Conservation (phyloP, 2,888 invertebrate genomes). For the Drosophila picticornis region DNA sequence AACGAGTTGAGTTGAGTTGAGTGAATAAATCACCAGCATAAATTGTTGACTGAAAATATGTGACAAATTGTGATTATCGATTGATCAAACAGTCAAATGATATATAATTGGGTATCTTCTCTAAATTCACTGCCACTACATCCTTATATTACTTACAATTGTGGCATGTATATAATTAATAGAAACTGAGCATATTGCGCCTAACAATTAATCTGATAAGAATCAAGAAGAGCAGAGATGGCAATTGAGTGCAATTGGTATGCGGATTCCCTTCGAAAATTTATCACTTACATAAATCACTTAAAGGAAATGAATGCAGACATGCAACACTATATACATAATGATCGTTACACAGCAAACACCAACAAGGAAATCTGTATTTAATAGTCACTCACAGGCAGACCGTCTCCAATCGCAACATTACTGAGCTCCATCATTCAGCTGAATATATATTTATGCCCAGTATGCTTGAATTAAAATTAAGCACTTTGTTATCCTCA, state of each 20-base stretch:
- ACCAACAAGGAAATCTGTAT: background rate
- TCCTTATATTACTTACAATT: background rate
- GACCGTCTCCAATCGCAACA: conserved; percentile 49
- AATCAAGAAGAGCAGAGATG: conserved; percentile 16
- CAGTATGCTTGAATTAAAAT: conserved; percentile 29
- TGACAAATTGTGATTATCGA: conserved; percentile 53
- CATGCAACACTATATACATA: background rate
- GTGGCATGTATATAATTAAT: background rate
- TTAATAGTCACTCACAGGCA: conserved; percentile 43
- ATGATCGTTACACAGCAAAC: background rate
- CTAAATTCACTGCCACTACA: background rate
- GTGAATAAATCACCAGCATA: conserved; percentile 54
- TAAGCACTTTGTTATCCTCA: conserved; percentile 21
- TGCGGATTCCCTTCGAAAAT: conserved; percentile 5
- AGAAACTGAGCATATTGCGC: conserved; percentile 3
- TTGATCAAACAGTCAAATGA: conserved; percentile 8
- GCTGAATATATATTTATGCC: conserved; percentile 9
- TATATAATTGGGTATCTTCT: background rate
- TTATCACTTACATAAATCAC: conserved; percentile 54
- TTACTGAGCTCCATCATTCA: conserved; percentile 61
- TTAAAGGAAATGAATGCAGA: background rate
- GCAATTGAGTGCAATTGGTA: conserved; percentile 30
- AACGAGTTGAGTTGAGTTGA: conserved; percentile 27
- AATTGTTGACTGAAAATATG: conserved; percentile 36
- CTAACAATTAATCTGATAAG: conserved; percentile 24